Evolutionary conservation across 2,888 invertebrate genomes (phyloP).

Genomic region (Tetanocera ferruginea): DNA sequence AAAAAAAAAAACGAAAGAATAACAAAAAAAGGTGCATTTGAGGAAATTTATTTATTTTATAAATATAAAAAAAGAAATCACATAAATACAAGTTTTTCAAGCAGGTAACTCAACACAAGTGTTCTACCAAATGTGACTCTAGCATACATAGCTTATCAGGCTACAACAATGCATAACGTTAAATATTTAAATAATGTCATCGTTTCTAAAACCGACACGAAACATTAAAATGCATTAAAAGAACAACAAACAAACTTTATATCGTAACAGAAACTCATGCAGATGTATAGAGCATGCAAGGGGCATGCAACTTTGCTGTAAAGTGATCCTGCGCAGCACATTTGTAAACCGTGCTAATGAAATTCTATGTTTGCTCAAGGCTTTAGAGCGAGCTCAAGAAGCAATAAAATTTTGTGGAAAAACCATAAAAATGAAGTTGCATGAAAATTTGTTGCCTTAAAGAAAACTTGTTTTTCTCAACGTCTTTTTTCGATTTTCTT

Average conservation of each 20-base stretch:
- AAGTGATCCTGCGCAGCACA: conserved; percentile 1
- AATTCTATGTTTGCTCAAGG: conserved; percentile 17
- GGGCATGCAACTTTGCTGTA: background rate
- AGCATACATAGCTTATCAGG: conserved; percentile 6
- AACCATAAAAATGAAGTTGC: background rate
- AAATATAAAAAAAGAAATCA: background rate
- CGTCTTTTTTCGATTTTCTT: background rate
- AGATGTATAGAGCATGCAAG: background rate
- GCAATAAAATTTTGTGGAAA: too few relatives aligned
- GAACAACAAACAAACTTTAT: background rate
- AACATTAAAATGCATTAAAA: background rate
- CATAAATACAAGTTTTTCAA: background rate
- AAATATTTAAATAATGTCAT: conserved; percentile 21
- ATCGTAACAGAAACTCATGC: background rate
- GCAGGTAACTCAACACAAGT: conserved; percentile 4
- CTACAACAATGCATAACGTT: background rate
- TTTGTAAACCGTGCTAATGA: conserved; percentile 14
- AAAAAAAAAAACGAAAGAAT: background rate
- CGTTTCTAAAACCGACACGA: conserved; percentile 8
- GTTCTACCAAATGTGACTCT: background rate
- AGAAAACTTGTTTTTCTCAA: background rate
- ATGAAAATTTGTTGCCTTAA: background rate
- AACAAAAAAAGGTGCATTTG: background rate
- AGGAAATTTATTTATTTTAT: background rate
- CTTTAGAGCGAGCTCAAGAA: background rate